Percentiles rank a stretch among this genome's conserved stretches.
phyloP scores from a whole-genome alignment of 2,797 vertebrate species.

The Glyptemys insculpta region DNA sequence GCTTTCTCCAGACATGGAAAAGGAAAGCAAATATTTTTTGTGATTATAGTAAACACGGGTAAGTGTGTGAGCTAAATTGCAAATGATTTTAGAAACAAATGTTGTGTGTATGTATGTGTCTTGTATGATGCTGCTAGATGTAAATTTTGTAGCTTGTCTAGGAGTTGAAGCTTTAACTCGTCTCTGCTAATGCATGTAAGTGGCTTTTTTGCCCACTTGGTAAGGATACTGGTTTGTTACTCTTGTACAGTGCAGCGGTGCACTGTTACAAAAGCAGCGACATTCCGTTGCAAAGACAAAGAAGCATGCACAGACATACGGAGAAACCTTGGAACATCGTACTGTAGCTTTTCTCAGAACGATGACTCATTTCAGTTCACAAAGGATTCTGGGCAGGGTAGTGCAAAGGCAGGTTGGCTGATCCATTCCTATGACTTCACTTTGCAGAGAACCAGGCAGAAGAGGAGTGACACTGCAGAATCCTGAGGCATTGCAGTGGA shows the following conservation, averaged over 20 bases:
- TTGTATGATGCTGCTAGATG: background rate
- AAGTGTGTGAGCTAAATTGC: constrained; percentile 40
- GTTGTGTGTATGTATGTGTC: background rate
- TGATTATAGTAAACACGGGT: constrained; percentile 50
- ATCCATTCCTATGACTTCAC: constrained; percentile 82
- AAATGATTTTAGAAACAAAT: background rate
- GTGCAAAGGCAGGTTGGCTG: constrained; percentile 82
- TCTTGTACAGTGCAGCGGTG: constrained; percentile 61
- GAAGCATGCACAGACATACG: constrained; percentile 65
- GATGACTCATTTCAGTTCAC: constrained; percentile 84
- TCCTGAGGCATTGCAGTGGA: constrained; percentile 79
- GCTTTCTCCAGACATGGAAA: constrained; percentile 42
- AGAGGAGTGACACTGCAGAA: constrained; percentile 81
- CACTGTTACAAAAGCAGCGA: constrained; percentile 60
- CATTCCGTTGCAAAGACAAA: constrained; percentile 79
- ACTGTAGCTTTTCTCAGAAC: constrained; percentile 79
- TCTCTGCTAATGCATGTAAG: constrained; percentile 57
- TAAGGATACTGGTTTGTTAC: constrained; percentile 61
- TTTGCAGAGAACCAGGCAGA: constrained; percentile 81
- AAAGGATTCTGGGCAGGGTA: constrained; percentile 85
- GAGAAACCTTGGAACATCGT: constrained; percentile 75
- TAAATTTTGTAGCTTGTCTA: constrained; percentile 43
- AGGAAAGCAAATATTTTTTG: constrained; percentile 31
- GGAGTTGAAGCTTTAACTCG: constrained; percentile 58
- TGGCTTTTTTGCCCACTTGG: constrained; percentile 71